These are phyloP conservation scores for Euphonia xanthogaster DNA, from an alignment of 2,797 vertebrate species.

Conservation along the genomic window DNA sequence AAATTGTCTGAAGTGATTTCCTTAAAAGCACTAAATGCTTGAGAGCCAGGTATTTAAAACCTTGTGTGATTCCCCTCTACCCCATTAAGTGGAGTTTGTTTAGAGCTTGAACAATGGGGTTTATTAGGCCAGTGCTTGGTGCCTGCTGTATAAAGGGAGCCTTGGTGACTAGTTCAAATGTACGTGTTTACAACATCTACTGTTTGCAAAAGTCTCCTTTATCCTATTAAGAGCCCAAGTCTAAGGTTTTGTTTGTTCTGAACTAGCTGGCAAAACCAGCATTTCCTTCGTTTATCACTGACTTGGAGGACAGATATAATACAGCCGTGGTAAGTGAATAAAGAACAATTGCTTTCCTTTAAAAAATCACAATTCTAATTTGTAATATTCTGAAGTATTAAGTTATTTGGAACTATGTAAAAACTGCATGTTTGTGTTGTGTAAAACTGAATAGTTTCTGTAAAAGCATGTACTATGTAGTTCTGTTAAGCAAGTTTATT, in stretches of 20 bases:
- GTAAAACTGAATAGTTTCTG: not conserved
- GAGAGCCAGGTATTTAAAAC: not conserved
- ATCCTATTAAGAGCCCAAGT: not conserved
- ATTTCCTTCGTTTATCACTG: slow-evolving; percentile 62
- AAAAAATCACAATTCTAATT: not conserved
- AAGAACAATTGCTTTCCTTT: not conserved
- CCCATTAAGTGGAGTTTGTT: not conserved
- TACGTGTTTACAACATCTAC: not conserved
- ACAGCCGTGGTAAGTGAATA: slow-evolving; percentile 59
- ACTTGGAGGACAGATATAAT: slow-evolving; percentile 66
- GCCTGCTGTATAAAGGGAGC: not conserved
- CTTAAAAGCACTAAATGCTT: not conserved
- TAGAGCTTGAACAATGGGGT: not conserved
- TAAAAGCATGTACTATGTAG: not conserved
- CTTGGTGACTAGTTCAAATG: not conserved
- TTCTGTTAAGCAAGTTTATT: not conserved
- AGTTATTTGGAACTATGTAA: not conserved
- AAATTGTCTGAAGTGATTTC: not conserved
- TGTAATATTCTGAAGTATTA: not conserved
- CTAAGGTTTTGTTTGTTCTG: slow-evolving; percentile 60
- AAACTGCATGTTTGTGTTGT: not conserved
- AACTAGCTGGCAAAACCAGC: slow-evolving; percentile 68
- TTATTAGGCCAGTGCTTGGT: not conserved
- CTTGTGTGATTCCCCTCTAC: not conserved
- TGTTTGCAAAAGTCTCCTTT: not conserved